Base-by-base conservation (phyloP, 2,888 invertebrate genomes). In the Parnassius orleans region DNA sequence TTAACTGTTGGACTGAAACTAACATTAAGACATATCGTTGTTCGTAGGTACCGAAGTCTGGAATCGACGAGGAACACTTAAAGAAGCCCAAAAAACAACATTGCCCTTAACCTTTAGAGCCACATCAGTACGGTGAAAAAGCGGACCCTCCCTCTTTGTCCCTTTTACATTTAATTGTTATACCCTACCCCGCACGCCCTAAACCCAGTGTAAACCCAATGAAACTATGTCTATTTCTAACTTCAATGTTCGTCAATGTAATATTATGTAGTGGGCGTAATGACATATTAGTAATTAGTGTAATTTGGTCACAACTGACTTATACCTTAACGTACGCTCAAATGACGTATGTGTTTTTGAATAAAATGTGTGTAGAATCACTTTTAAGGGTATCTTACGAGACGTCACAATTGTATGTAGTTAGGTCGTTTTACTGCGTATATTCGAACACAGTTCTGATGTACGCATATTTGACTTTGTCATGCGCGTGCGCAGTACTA, bases 51-150 rank as follows among this genome's bases (percentile, higher is more conserved):
- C 83, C 90, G 51, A 89, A 87, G 70, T 80, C 89, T 24, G 90
- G 90, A 15, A 93, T 94, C 66, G 96, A 96, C 74, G 96, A 97
- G 80, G 97, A 97, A 80, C 95, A 96, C 79, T 94, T 95, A 84
- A 95, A 95, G 92, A 95, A 95, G 85, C 94, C 94, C 75, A 95
- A 95, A 87, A 95, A 95, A 88, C 94, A 93, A 82, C 94, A 95
- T 83, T 93, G 93, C 92, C 94, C 94, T 94, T 94, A 94, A 94
- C 94, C 88, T 85, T 87, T 88, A 87, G 75, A 82, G 68, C 73
- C 75, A 76, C 75, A 72, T 90, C 90, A 89, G 90, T 90, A 89
- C 87, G 77, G 87, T 82, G 83, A 81, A 83, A 82, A 79, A 81
- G 86, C 85, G 86, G 87, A 77, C 70, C 71, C 72, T 54, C 69